These are phyloP conservation scores for Nothocercus nigrocapillus DNA, from an alignment of 2,113 vertebrate genomes.

Conservation along the genomic window DNA sequence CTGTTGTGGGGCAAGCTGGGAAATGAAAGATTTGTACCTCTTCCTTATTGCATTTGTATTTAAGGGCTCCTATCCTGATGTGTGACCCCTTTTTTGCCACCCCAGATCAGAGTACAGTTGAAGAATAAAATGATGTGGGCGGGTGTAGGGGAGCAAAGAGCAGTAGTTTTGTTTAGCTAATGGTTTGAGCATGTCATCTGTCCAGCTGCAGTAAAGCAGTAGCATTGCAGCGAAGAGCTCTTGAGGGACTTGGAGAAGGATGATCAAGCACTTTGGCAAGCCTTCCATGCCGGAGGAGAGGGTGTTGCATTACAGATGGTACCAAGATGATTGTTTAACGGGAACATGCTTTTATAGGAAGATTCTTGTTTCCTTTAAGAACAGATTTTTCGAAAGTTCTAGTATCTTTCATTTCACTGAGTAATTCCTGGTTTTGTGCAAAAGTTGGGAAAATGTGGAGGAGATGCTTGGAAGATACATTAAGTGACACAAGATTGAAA, in stretches of 20 bases:
- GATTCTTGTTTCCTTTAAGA: neutral
- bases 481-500: neutral
- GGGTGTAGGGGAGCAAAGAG: neutral
- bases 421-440: neutral
- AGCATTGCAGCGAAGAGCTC: neutral
- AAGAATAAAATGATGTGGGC: neutral
- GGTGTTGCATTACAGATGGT: neutral
- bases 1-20: neutral
- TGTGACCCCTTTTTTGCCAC: neutral
- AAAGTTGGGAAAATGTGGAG: neutral
- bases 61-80: neutral
- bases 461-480: neutral
- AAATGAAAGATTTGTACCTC: neutral
- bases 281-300: neutral
- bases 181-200: neutral
- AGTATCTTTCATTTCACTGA: neutral
- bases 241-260: neutral
- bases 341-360: neutral
- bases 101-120: neutral
- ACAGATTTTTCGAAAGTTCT: neutral
- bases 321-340: neutral
- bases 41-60: neutral
- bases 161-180: rapidly evolving
- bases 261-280: neutral
- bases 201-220: neutral